Conservation (phyloP, 2,888 invertebrate genomes). For the Odontocolon sp. region DNA sequence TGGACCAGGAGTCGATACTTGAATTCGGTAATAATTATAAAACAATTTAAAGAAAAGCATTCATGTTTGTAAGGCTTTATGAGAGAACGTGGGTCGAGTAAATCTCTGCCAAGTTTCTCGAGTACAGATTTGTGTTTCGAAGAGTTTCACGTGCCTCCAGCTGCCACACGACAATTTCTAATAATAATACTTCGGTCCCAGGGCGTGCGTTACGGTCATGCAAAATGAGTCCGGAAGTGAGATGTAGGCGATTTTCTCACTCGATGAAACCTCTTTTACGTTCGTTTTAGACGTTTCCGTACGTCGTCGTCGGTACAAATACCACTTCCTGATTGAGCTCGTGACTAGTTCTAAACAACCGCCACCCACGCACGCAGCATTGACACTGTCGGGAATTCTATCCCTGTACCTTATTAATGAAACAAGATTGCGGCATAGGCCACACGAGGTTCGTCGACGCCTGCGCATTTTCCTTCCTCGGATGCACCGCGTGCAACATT, state of each 20-base stretch:
- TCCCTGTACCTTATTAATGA: constrained; percentile 47
- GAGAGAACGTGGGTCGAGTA: background rate
- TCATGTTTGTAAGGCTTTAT: too few relatives aligned
- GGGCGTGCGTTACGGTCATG: constrained; percentile 13
- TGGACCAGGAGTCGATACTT: too few relatives aligned
- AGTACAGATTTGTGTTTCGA: background rate
- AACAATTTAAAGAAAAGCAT: too few relatives aligned
- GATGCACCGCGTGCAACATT: constrained; percentile 47
- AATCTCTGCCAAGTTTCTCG: background rate
- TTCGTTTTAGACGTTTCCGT: background rate
- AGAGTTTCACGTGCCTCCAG: constrained; percentile 15
- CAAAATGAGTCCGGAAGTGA: constrained; percentile 43
- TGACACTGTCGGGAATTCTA: constrained; percentile 37
- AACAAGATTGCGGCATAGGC: constrained; percentile 5
- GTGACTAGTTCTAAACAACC: constrained; percentile 19
- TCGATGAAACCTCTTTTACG: background rate
- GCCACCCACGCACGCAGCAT: constrained; percentile 43
- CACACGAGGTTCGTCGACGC: constrained; percentile 50
- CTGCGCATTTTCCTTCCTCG: constrained; percentile 33
- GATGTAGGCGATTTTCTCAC: background rate
- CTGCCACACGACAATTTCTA: constrained; percentile 39
- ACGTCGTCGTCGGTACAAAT: background rate
- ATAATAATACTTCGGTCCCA: constrained; percentile 32
- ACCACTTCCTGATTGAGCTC: too few relatives aligned
- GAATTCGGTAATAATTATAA: too few relatives aligned